Conservation (phyloP, 2,888 invertebrate genomes). For the Dryomyza anilis region DNA sequence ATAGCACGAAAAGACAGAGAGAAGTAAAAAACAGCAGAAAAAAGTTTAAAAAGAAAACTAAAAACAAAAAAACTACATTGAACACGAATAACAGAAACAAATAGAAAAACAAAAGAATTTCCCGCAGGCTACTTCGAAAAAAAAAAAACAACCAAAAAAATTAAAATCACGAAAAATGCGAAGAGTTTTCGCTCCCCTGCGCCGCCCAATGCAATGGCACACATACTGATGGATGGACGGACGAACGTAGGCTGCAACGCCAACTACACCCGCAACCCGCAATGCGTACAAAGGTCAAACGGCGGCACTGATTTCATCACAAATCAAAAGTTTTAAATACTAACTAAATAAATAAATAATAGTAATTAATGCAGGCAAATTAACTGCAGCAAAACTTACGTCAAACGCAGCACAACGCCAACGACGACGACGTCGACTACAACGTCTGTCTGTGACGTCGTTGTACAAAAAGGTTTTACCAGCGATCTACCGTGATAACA, state of each 20-base stretch:
- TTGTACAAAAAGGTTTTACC: constrained; percentile 4
- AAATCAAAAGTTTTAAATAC: neutral
- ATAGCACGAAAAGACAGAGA: neutral
- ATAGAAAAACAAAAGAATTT: neutral
- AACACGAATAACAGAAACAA: neutral
- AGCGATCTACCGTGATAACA: constrained; percentile 19
- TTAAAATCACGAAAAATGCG: neutral
- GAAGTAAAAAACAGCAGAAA: too few relatives aligned
- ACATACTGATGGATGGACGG: neutral
- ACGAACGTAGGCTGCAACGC: neutral
- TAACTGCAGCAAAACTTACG: constrained; percentile 10
- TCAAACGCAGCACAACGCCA: neutral
- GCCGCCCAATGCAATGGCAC: neutral
- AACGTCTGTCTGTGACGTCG: neutral
- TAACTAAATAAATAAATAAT: neutral
- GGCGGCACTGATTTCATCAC: neutral
- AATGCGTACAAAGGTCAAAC: too few relatives aligned
- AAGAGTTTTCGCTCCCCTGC: too few relatives aligned
- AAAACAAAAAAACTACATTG: neutral
- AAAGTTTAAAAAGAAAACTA: neutral
- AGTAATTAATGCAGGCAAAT: neutral
- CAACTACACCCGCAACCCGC: constrained; percentile 11
- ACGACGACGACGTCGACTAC: neutral
- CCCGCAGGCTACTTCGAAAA: constrained; percentile 14
- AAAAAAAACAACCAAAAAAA: neutral